Evolutionary conservation across 2,888 invertebrate genomes (phyloP).

Genomic region (Philonicus albiceps): DNA sequence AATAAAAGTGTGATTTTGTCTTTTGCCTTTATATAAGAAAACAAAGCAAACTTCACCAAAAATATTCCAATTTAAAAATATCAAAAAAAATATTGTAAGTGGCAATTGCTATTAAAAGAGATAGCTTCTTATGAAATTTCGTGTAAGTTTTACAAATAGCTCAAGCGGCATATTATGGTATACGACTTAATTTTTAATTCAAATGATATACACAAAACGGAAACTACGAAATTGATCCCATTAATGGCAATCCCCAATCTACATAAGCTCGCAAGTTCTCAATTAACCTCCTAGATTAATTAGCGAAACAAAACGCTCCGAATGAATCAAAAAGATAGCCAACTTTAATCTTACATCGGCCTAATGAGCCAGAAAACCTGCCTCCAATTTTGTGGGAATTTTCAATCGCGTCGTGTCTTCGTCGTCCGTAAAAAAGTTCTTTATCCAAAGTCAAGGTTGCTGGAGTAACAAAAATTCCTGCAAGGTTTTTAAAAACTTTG

Average conservation of each 20-base stretch:
- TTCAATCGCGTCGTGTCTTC: not conserved
- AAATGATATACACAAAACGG: not conserved
- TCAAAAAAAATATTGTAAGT: not conserved
- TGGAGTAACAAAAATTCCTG: not conserved
- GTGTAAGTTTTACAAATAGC: not conserved
- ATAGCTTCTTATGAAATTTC: not conserved
- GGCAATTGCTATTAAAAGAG: not conserved
- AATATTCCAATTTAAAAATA: too few species aligned
- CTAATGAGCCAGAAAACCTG: constrained; percentile 12
- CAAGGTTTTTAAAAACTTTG: not conserved
- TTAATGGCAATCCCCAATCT: not conserved
- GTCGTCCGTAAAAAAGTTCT: not conserved
- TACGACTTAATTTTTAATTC: not conserved
- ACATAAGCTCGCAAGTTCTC: not conserved
- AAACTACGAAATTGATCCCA: not conserved
- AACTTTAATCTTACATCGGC: not conserved
- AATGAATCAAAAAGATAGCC: not conserved
- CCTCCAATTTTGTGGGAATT: not conserved
- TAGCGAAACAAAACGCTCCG: not conserved
- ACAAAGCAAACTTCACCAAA: too few species aligned
- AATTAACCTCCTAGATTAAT: not conserved
- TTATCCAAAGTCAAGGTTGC: constrained; percentile 8
- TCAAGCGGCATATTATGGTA: not conserved
- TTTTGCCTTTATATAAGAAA: too few species aligned
- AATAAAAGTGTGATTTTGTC: too few species aligned